Evolutionary conservation across 2,888 invertebrate species (phyloP), one percentile per base, ranked within the genome.

Genomic region (Microdon myrmicae): DNA sequence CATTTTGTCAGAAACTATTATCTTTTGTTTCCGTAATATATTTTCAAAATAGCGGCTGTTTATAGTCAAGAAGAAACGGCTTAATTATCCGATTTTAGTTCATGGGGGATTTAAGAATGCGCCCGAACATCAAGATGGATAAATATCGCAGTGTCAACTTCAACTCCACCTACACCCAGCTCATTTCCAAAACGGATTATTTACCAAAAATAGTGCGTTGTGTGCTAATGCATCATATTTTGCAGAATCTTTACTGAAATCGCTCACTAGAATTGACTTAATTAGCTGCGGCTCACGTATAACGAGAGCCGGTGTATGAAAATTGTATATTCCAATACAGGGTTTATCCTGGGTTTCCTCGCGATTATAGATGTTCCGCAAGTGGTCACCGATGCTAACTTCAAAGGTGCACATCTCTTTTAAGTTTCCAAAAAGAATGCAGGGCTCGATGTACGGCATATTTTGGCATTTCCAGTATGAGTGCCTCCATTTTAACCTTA

Each of bases 251-350:
- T 72, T 73, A 58, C 76, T 74, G 28, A 82, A 82, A 49, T 83
- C 82, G 31, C 79, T 82, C 3, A 83, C 74, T 16, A 83, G 49
- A 1, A 83, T 58, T 0, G 75, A 71, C 66, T 83, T 83, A 0
- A 82, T 67, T 1, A 83, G 48, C 9, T 81, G 81, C 0, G 78
- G 77, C 28, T 83, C 81, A 1, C 81, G 76, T 4, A 80, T 58
- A 2, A 83, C n/a, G 6, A 83, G 43, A 0, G 70, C 74, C 0
- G 83, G 83, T n/a, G 75, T 75, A 67, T 82, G 77, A 10, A 83
- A 71, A 1, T 79, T 72, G 74, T 78, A 71, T 67, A 82, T 59
- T 68, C 83, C 74, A 68, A 74, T 72, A 17, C 79, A 64, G 34
- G 79, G 68, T 56, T 70, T 67, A 60, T 77, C 38, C 70, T 70